Conservation (phyloP, 2,797 vertebrate species). For the Phylloscopus collybita region DNA sequence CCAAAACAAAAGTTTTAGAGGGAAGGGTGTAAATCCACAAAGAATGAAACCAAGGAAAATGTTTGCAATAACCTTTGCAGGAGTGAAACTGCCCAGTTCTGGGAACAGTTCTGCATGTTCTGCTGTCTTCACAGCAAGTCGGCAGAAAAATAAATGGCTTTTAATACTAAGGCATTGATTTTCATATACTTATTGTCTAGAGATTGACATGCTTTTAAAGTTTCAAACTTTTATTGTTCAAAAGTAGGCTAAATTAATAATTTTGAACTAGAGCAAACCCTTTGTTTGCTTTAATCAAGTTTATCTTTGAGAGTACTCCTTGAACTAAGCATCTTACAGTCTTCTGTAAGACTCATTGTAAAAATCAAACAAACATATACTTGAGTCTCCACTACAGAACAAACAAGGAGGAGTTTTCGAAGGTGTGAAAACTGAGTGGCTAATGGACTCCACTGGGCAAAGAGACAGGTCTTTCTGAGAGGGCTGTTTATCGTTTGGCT, state of each 20-base stretch:
- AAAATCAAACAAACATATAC: not conserved
- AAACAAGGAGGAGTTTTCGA: not conserved
- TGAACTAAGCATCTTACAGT: not conserved
- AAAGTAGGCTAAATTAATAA: not conserved
- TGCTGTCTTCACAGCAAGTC: conserved; percentile 19
- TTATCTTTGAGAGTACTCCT: not conserved
- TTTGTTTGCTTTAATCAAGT: not conserved
- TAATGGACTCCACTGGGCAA: conserved; percentile 22
- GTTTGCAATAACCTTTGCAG: conserved; percentile 57
- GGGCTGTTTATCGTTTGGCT: conserved; percentile 56
- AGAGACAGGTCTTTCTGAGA: conserved; percentile 17
- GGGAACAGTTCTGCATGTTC: not conserved
- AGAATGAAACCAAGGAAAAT: conserved; percentile 64
- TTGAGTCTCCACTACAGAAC: not conserved
- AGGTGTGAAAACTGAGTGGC: not conserved
- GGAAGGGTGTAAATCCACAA: conserved; percentile 58
- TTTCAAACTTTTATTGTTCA: not conserved
- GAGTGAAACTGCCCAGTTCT: not conserved
- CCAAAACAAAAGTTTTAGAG: conserved; percentile 20
- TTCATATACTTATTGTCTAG: not conserved
- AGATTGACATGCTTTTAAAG: not conserved
- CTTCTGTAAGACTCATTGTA: not conserved
- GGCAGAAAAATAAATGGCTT: conserved; percentile 1
- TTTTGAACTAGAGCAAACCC: not conserved
- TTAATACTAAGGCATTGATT: not conserved